A percentile compares a stretch with the other conserved stretches of the same genome.
Conservation (phyloP, 2,797 vertebrate genomes). For the Valencia hispanica region DNA sequence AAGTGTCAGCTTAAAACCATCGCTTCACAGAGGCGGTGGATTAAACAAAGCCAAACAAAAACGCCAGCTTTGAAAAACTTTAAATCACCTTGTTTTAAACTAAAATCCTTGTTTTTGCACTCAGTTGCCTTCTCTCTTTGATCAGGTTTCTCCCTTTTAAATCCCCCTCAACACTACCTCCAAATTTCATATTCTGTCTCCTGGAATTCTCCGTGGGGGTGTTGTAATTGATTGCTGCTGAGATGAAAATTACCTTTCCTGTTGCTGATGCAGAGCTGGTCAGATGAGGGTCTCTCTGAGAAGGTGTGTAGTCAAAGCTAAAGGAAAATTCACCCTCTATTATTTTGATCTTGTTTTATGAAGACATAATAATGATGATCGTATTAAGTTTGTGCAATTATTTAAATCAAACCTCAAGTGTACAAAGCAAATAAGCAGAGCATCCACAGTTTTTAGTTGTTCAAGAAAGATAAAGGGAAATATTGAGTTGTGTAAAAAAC, state of each 20-base stretch:
- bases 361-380: not conserved
- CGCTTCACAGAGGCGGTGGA: constrained; percentile 34
- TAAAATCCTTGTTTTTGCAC: constrained; percentile 40
- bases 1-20: constrained; percentile 45
- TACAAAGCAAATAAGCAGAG: not conserved
- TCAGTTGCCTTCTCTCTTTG: constrained; percentile 50
- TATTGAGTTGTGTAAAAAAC: not conserved
- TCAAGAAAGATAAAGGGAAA: not conserved
- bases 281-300: constrained; percentile 43
- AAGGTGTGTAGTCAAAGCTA: constrained; percentile 19
- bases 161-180: not conserved
- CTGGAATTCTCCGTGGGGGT: constrained; percentile 42
- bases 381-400: not conserved
- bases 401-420: not conserved
- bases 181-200: constrained; percentile 29
- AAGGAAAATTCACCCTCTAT: not conserved
- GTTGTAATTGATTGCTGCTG: constrained; percentile 69
- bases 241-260: constrained; percentile 54
- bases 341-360: not conserved
- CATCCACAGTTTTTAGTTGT: not conserved
- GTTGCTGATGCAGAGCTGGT: constrained; percentile 51
- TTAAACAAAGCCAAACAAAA: constrained; percentile 52
- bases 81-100: constrained; percentile 41
- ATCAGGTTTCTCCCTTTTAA: constrained; percentile 35
- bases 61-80: constrained; percentile 48